These are phyloP conservation scores for Furcifer pardalis DNA, from an alignment of 2,797 vertebrate genomes.

Conservation along the genomic window DNA sequence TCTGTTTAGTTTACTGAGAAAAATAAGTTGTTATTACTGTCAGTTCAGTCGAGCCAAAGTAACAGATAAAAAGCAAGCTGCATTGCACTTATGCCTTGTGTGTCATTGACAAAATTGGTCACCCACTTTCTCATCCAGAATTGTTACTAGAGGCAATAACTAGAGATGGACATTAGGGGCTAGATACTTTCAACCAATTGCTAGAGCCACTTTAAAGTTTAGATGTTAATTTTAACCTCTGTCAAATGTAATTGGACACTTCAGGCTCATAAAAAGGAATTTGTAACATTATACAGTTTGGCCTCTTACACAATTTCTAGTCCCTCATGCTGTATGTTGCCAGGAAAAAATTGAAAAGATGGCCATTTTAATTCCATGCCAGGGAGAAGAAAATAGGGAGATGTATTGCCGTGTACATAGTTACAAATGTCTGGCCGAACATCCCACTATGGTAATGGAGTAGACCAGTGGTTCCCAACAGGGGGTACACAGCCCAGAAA, in stretches of 20 bases:
- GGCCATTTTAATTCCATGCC: background rate
- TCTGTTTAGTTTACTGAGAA: conserved; percentile 58
- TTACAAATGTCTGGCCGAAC: no score
- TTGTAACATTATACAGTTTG: background rate
- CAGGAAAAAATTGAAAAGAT: conserved; percentile 17
- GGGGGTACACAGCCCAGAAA: no score
- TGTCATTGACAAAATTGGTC: conserved; percentile 43
- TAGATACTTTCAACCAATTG: conserved; percentile 33
- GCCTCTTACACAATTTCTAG: background rate
- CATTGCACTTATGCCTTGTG: conserved; percentile 46
- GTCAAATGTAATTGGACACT: conserved; percentile 28
- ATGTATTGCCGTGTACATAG: background rate
- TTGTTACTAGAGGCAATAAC: conserved; percentile 43
- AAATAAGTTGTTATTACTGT: conserved; percentile 62
- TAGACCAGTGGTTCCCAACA: no score
- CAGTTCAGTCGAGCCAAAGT: conserved; percentile 51
- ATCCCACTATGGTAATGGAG: no score
- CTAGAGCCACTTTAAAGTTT: conserved; percentile 23
- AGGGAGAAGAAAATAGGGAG: background rate
- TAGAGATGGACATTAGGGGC: conserved; percentile 43
- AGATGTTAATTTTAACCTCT: conserved; percentile 32
- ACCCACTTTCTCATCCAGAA: conserved; percentile 45
- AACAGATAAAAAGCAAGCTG: conserved; percentile 50
- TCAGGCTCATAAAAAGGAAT: conserved; percentile 23
- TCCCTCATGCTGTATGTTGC: background rate